A percentile compares a stretch with the other conserved stretches of the same genome.
Evolutionary conservation across 2,797 vertebrate species (phyloP).

Genomic region (Morus bassanus): DNA sequence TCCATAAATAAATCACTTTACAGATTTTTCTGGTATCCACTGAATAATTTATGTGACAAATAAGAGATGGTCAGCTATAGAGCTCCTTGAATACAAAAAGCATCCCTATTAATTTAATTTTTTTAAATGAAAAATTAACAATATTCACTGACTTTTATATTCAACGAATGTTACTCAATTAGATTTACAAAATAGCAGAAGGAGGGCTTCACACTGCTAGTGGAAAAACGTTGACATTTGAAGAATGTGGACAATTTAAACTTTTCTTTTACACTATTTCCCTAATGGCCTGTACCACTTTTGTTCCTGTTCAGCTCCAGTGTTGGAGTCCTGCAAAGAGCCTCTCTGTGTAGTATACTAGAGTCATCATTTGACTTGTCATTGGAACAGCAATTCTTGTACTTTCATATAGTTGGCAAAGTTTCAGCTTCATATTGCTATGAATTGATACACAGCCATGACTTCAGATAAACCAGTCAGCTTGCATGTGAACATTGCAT

Average conservation of each 20-base stretch:
- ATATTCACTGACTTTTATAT: neutral
- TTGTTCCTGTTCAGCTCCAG: neutral
- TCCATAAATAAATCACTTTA: constrained; percentile 31
- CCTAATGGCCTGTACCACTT: neutral
- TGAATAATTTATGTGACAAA: constrained; percentile 16
- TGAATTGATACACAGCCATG: neutral
- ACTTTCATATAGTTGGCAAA: accelerated
- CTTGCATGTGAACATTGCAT: neutral
- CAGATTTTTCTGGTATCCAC: neutral
- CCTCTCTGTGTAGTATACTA: neutral
- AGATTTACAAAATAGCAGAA: neutral
- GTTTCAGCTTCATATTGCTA: neutral
- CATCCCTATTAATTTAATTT: neutral
- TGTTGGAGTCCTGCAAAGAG: neutral
- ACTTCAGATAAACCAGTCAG: neutral
- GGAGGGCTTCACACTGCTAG: neutral
- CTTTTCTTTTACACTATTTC: neutral
- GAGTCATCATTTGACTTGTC: neutral
- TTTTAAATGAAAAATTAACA: neutral
- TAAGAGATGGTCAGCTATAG: neutral
- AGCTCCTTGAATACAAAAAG: neutral
- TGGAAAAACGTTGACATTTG: neutral
- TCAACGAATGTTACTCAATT: neutral
- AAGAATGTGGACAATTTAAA: neutral
- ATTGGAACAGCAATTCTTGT: neutral